A percentile compares a stretch with the other conserved stretches of the same genome.
These are phyloP conservation scores for Formica aserva DNA, from an alignment of 2,888 invertebrate genomes.

Conservation along the genomic window DNA sequence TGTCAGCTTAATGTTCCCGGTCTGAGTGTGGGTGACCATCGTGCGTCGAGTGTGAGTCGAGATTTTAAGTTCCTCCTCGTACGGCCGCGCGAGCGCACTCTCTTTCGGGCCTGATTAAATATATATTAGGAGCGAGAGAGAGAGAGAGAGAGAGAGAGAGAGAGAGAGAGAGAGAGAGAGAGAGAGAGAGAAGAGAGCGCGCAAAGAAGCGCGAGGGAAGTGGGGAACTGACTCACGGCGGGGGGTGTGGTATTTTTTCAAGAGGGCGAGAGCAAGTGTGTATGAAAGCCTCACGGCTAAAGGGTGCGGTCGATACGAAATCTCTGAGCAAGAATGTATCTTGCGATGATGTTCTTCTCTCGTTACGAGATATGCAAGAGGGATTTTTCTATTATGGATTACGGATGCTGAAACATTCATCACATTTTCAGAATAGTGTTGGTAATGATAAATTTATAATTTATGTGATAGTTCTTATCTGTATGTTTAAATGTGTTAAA, in stretches of 20 bases:
- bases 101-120: constrained; percentile 84
- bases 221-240: constrained; percentile 75
- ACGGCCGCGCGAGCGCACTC: constrained; percentile 70
- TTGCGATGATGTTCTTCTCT: constrained; percentile 73
- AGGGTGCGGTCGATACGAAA: constrained; percentile 80
- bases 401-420: background rate
- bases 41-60: constrained; percentile 70
- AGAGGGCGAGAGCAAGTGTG: constrained; percentile 74
- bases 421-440: background rate
- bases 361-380: constrained; percentile 74
- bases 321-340: constrained; percentile 65
- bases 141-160: constrained; percentile 57
- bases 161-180: constrained; percentile 53
- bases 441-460: background rate
- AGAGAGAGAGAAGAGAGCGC: constrained; percentile 67
- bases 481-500: background rate
- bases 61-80: constrained; percentile 71
- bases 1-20: constrained; percentile 80
- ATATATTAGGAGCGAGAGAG: constrained; percentile 82
- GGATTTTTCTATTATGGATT: constrained; percentile 68
- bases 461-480: background rate
- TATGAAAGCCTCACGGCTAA: constrained; percentile 64
- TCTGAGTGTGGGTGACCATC: constrained; percentile 77
- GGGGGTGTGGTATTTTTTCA: constrained; percentile 84
- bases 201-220: constrained; percentile 59